These are phyloP conservation scores for Cydia splendana DNA, from an alignment of 1,140 invertebrate genomes.

Conservation along the genomic window DNA sequence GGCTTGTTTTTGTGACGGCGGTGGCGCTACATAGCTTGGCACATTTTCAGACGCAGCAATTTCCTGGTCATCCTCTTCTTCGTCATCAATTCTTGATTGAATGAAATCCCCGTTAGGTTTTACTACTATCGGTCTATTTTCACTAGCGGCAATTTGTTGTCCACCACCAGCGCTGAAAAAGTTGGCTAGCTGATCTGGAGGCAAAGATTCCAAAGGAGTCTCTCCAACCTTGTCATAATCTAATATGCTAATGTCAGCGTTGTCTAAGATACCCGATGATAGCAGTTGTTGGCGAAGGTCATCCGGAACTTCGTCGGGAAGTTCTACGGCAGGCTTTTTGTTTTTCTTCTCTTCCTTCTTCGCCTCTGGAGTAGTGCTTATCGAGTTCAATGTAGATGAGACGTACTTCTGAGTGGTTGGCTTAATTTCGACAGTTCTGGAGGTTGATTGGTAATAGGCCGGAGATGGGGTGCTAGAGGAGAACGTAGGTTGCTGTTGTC, in stretches of 20 bases:
- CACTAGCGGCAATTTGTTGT: constrained; percentile 85
- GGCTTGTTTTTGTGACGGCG: constrained; percentile 77
- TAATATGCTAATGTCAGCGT: constrained; percentile 91
- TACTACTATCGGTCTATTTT: constrained; percentile 83
- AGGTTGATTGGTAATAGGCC: constrained; percentile 65
- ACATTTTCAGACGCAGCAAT: constrained; percentile 73
- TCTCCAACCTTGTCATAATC: constrained; percentile 94
- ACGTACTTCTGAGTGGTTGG: constrained; percentile 70
- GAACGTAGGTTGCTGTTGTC: constrained; percentile 56
- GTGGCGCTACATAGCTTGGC: constrained; percentile 68
- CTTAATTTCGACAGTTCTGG: constrained; percentile 69
- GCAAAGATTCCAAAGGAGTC: constrained; percentile 89
- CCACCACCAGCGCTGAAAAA: constrained; percentile 89
- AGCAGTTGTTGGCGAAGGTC: constrained; percentile 90
- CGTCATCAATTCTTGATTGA: constrained; percentile 77
- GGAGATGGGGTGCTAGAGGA: constrained; percentile 62
- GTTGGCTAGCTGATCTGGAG: constrained; percentile 91
- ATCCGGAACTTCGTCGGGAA: constrained; percentile 93
- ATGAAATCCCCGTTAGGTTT: constrained; percentile 82
- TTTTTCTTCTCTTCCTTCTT: constrained; percentile 78
- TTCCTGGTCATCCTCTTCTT: constrained; percentile 75
- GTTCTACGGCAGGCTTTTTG: constrained; percentile 81
- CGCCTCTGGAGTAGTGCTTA: constrained; percentile 66
- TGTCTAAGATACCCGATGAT: constrained; percentile 91
- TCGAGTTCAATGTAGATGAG: constrained; percentile 68